These are phyloP conservation scores for Antitype chi DNA, from an alignment of 2,888 invertebrate species.

Conservation along the genomic window DNA sequence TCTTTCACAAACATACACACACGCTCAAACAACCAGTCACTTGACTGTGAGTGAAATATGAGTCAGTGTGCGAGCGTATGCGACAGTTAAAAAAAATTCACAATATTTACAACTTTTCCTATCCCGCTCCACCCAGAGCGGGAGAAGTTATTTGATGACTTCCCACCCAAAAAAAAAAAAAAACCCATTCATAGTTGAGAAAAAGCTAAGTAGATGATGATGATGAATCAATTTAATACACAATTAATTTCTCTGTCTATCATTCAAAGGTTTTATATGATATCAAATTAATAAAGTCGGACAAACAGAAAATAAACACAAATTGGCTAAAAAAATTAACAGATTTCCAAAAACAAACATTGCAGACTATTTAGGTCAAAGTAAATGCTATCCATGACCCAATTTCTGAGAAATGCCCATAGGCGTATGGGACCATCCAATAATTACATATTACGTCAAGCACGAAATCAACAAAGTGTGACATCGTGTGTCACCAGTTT, in stretches of 20 bases:
- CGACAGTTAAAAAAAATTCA: no score
- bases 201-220: no score
- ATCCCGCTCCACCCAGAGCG: no score
- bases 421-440: background rate
- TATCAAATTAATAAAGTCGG: background rate
- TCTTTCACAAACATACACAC: no score
- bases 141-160: no score
- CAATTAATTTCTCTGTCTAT: background rate
- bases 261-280: background rate
- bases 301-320: background rate
- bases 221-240: background rate
- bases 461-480: background rate
- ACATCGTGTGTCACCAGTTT: background rate
- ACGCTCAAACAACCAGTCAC: no score
- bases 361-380: background rate
- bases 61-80: no score
- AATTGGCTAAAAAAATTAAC: no score
- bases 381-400: background rate
- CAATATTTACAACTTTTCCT: no score
- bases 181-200: no score
- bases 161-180: no score
- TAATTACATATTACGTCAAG: background rate
- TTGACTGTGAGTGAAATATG: no score
- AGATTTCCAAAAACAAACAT: background rate
- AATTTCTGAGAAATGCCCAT: background rate